Base-by-base conservation (phyloP, 2,797 vertebrate species). In the Pelodytes ibericus region DNA sequence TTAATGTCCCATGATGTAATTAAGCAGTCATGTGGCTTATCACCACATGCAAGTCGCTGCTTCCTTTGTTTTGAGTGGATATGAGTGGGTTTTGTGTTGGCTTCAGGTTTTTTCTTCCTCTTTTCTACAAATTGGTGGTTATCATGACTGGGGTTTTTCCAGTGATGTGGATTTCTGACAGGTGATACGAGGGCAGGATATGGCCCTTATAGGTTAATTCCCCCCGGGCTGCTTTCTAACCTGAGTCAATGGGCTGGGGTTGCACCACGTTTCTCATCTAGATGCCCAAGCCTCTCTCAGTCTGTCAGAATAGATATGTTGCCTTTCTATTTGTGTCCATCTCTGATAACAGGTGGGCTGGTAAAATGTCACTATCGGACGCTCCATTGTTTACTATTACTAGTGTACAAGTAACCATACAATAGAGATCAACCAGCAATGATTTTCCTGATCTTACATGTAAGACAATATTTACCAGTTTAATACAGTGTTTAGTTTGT, bases 101-200 rank as follows among this genome's bases (percentile, higher is more conserved):
- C 36, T 33, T 31, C 24, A 2, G 7, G 18, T 11, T 3, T 70
- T 57, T 25, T 58, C 51, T 33, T 70, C 58, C 24, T 33, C 20
- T 20, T 7, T 44, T 70, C 18, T 36, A 56, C 13, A 5, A 22
- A 26, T 36, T 60, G 30, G 51, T 9, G 31, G 51, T 8, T 18
- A 16, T 18, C 26, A 22, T 57, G 11, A 39, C 41, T 27, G 31
- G 53, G 67, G 51, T 36, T 53, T 60, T 71, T 71, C 53, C 68
- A 59, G 24, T 7, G 10, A 36, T 26, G 20, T 29, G 33, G 18
- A 68, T 53, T 68, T 27, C 5, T 18, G 15, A 20, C 10, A 30
- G 9, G 30, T 30, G 29, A 26, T 6, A 68, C 26, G 47, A 53
- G 64, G 18, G 20, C 44, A 22, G 29, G 26, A 29, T 20, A 53